Evolutionary conservation across 2,888 invertebrate genomes (phyloP).

Genomic region (Tinea semifulvella): DNA sequence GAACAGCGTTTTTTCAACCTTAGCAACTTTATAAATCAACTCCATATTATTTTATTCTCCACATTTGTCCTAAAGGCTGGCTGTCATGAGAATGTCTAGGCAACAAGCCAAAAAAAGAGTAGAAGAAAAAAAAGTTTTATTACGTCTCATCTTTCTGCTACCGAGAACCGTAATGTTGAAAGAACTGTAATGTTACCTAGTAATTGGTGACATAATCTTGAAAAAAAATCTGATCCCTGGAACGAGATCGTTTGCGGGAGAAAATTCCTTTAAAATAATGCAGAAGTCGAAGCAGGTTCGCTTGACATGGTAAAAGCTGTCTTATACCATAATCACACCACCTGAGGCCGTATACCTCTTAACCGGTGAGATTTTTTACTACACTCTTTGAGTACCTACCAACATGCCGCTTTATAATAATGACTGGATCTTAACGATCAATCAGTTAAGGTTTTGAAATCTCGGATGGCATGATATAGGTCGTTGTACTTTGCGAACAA

Average conservation of each 20-base stretch:
- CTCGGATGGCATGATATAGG: background rate
- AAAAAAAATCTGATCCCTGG: background rate
- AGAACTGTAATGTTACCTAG: too few relatives aligned
- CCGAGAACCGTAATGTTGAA: too few relatives aligned
- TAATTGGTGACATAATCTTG: background rate
- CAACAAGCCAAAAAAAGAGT: too few relatives aligned
- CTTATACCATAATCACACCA: constrained; percentile 6
- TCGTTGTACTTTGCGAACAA: background rate
- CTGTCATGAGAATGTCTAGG: too few relatives aligned
- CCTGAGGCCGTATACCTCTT: constrained; percentile 5
- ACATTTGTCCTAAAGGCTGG: too few relatives aligned
- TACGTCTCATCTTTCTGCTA: too few relatives aligned
- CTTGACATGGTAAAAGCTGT: constrained; percentile 7
- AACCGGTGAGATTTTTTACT: constrained; percentile 1
- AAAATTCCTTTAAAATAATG: background rate
- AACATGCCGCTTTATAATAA: constrained; percentile 10
- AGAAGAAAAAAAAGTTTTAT: too few relatives aligned
- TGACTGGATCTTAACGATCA: background rate
- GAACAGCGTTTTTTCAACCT: too few relatives aligned
- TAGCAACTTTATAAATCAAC: too few relatives aligned
- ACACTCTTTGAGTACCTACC: background rate
- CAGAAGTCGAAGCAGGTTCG: background rate
- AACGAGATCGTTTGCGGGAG: background rate
- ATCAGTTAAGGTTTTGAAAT: constrained; percentile 6
- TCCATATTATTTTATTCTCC: too few relatives aligned